phyloP scores from a whole-genome alignment of 2,113 vertebrate species.

The Tyrannus savana region DNA sequence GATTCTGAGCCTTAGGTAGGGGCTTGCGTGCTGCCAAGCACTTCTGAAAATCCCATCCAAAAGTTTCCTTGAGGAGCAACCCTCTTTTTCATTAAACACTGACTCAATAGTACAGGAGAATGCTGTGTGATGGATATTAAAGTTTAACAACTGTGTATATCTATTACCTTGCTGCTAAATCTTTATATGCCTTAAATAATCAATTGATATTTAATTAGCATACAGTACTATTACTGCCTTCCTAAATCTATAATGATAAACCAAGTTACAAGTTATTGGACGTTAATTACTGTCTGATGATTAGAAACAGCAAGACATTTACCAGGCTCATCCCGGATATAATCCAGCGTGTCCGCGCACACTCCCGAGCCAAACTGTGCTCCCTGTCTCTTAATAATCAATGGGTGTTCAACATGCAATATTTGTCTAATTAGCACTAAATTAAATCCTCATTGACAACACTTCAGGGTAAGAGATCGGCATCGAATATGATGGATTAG shows the following conservation, averaged over 20 bases:
- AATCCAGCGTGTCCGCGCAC: slow-evolving; percentile 55
- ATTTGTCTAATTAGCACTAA: slow-evolving; percentile 83
- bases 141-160: slow-evolving; percentile 55
- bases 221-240: slow-evolving; percentile 71
- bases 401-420: slow-evolving; percentile 72
- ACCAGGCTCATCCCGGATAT: slow-evolving; percentile 51
- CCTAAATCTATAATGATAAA: slow-evolving; percentile 74
- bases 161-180: slow-evolving; percentile 61
- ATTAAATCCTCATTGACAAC: slow-evolving; percentile 78
- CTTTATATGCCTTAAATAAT: slow-evolving; percentile 70
- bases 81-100: neutral
- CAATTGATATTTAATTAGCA: slow-evolving; percentile 76
- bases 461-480: slow-evolving; percentile 65
- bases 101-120: neutral
- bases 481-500: slow-evolving; percentile 76
- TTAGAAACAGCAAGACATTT: slow-evolving; percentile 53
- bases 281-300: slow-evolving; percentile 70
- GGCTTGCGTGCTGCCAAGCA: accelerated
- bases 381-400: slow-evolving; percentile 76
- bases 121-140: slow-evolving; percentile 32
- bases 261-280: slow-evolving; percentile 66
- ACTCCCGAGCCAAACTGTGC: slow-evolving; percentile 23
- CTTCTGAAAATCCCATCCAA: neutral
- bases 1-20: neutral
- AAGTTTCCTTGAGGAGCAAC: neutral